These are phyloP conservation scores for Picathartes gymnocephalus DNA, from an alignment of 2,113 vertebrate species.

Conservation along the genomic window DNA sequence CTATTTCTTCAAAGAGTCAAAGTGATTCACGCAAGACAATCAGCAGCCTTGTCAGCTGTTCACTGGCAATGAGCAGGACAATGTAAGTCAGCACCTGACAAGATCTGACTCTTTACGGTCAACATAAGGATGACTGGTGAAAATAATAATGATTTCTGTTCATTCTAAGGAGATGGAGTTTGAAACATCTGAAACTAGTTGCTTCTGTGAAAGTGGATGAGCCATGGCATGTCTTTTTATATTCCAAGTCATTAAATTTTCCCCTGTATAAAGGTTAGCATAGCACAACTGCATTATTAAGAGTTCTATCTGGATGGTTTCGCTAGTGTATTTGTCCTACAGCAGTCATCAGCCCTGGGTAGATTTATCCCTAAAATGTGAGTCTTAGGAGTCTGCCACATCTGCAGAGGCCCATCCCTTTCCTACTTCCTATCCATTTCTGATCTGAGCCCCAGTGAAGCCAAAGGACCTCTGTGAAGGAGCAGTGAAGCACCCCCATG, in stretches of 20 bases:
- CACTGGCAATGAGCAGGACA: neutral
- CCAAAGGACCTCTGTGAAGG: neutral
- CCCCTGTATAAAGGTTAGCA: neutral
- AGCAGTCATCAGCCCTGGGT: neutral
- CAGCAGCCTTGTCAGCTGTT: neutral
- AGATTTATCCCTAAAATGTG: neutral
- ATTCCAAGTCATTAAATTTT: neutral
- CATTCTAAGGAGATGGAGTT: neutral
- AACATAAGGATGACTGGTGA: neutral
- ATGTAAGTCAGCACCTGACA: neutral
- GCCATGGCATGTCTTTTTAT: neutral
- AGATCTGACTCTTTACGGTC: neutral
- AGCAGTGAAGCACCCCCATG: neutral
- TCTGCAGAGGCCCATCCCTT: neutral
- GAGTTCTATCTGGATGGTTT: neutral
- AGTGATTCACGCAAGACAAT: neutral
- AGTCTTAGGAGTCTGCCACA: neutral
- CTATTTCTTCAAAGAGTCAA: neutral
- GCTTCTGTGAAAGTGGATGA: neutral
- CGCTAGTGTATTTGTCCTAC: neutral
- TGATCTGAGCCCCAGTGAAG: neutral
- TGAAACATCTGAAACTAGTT: neutral
- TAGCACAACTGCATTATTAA: neutral
- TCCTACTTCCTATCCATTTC: neutral
- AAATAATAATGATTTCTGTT: neutral